Evolutionary conservation across 1,140 invertebrate species (phyloP).

Genomic region (Hydropsyche tenuis): DNA sequence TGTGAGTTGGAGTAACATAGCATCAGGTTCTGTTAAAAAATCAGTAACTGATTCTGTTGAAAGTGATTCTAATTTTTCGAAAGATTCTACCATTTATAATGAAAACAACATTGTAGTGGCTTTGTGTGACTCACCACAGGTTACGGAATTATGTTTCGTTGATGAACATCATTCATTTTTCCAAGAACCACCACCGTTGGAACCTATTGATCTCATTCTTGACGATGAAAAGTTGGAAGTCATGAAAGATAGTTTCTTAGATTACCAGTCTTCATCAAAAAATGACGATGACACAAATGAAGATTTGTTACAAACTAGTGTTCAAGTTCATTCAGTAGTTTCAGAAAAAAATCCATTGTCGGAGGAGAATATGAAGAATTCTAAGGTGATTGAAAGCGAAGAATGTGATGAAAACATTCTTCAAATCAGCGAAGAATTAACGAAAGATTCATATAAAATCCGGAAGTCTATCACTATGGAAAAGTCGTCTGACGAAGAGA

Average conservation of each 20-base stretch:
- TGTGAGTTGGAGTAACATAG: slow-evolving; percentile 25
- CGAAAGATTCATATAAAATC: background rate
- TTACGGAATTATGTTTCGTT: slow-evolving; percentile 56
- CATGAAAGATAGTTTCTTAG: slow-evolving; percentile 58
- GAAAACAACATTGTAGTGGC: slow-evolving; percentile 61
- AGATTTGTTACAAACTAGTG: background rate
- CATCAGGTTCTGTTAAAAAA: background rate
- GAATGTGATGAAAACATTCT: too few relatives aligned
- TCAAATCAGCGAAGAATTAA: background rate
- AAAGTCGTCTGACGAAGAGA: slow-evolving; percentile 61
- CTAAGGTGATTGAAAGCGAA: too few relatives aligned
- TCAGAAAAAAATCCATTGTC: too few relatives aligned
- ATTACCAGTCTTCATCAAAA: slow-evolving; percentile 39
- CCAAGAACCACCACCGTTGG: slow-evolving; percentile 58
- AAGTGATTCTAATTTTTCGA: slow-evolving; percentile 38
- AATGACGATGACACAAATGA: background rate
- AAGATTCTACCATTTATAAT: slow-evolving; percentile 57
- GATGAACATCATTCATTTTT: slow-evolving; percentile 59
- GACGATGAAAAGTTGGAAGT: slow-evolving; percentile 60
- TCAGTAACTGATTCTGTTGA: background rate
- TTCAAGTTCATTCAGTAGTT: background rate
- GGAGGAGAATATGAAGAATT: too few relatives aligned
- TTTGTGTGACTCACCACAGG: slow-evolving; percentile 56
- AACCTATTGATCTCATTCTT: slow-evolving; percentile 57
- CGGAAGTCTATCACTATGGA: slow-evolving; percentile 52